Evolutionary conservation across 64 coral and sea anemone genomes (phyloP), one percentile per base, ranked within the genome.

Genomic region (Catalaphyllia jardinei): DNA sequence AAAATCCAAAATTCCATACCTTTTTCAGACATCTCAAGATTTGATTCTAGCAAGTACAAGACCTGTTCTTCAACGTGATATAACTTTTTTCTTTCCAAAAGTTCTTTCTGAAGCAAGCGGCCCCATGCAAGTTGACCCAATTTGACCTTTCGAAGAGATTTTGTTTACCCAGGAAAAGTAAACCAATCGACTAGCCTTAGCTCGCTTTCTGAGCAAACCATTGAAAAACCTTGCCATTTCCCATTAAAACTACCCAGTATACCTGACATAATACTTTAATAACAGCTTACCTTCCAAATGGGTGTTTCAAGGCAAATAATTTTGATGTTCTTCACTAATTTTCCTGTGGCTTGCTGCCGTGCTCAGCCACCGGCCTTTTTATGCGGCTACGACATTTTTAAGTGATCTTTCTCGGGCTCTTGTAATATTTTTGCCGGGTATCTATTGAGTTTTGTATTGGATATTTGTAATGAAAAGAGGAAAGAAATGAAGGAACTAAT

Each of bases 171-270:
- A 82, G 79, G 79, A 82, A 82, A 82, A 67, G 31, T 82, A 83
- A 83, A 83, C 79, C 67, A 83, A 67, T 83, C 79, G 61, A 83
- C 79, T 83, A 83, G 30, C 79, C 79, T 65, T 83, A 65, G 79
- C 79, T 83, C 79, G 54, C 79, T 33, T 81, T 81, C 54, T 83
- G 79, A 83, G 79, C 79, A 83, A 83, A 83, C 60, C 60, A 83
- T 83, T 83, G 79, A 63, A 83, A 83, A 83, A 42, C 60, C 79
- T 18, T 67, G 60, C 79, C 31, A 67, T 83, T 83, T 83, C 79
- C 60, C 79, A 83, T 67, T 83, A 83, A 63, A 83, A 83, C 79
- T 83, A 65, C 79, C 60, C 60, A 83, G 79, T 83, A 83, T 67
- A 46, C 60, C 79, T 83, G 29, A 65, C 0, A 83, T 83, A 83